Evolutionary conservation across 1,140 invertebrate genomes (phyloP), one percentile per base, ranked within the genome.

Genomic region (Samia ricini): DNA sequence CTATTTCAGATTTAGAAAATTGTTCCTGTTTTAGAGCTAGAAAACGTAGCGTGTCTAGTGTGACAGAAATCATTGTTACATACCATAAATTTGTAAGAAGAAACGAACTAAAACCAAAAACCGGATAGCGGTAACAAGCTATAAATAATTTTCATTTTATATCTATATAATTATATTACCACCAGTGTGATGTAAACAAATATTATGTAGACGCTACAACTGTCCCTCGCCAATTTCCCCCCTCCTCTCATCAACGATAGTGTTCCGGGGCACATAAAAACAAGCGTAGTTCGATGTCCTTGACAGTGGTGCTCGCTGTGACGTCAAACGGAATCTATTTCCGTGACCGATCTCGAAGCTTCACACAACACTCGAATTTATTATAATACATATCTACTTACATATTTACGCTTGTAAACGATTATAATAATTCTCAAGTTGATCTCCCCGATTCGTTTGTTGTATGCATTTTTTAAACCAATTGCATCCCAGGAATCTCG

Each of bases 231-330:
- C 26, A n/a, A n/a, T n/a, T n/a, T n/a, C n/a, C n/a, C n/a, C n/a
- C n/a, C n/a, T n/a, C n/a, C n/a, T n/a, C 26, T 29, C 26, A 29
- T 10, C 26, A n/a, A n/a, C n/a, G n/a, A 10, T 29, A 29, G 26
- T 29, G 26, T 29, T 2, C 6, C 33, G 33, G 8, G 4, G 10
- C 33, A 8, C 8, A 42, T 15, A n/a, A n/a, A n/a, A 15, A 15
- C 33, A 42, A 10, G 33, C 33, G 33, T 42, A 15, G 10, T 42
- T 42, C 33, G n/a, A 24, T 15, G 52, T 55, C 52, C 52, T 55
- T 55, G 52, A 55, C 52, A 24, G 52, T 55, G 52, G 52, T 55
- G 52, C 15, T 23, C 6, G 50, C 20, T n/a, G 52, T 55, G 52
- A 55, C 52, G 52, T 55, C 52, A 55, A 55, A 18, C 22, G 15